phyloP scores from a whole-genome alignment of 2,888 invertebrate genomes.

The Dysmachus trigonus region DNA sequence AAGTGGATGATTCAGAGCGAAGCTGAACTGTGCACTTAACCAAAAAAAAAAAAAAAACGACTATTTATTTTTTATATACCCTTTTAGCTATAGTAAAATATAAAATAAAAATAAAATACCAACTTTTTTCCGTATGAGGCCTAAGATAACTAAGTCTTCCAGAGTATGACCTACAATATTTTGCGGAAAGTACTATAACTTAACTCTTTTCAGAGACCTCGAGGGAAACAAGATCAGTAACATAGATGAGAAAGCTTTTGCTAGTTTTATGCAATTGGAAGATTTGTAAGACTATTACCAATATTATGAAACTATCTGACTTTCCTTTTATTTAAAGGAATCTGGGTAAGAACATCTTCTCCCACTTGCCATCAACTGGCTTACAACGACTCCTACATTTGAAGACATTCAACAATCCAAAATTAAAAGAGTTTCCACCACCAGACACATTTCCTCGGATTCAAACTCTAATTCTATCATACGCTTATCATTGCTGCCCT shows the following conservation, averaged over 20 bases:
- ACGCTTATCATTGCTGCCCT: slow-evolving; percentile 96
- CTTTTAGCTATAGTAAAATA: no score
- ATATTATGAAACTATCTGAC: not conserved
- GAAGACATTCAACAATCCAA: slow-evolving; percentile 92
- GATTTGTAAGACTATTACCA: slow-evolving; percentile 76
- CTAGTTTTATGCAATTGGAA: slow-evolving; percentile 78
- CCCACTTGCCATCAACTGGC: slow-evolving; percentile 82
- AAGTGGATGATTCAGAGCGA: no score
- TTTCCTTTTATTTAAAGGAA: slow-evolving; percentile 70
- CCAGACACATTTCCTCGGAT: slow-evolving; percentile 88
- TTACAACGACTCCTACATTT: slow-evolving; percentile 82
- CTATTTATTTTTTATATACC: no score
- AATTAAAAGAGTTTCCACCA: slow-evolving; percentile 85
- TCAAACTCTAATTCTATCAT: slow-evolving; percentile 83
- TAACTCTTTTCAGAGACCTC: slow-evolving; percentile 75
- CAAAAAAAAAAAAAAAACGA: no score
- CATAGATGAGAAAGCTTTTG: slow-evolving; percentile 87
- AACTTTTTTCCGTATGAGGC: no score
- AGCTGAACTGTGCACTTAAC: no score
- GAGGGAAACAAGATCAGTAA: slow-evolving; percentile 85
- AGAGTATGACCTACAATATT: not conserved
- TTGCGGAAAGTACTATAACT: not conserved
- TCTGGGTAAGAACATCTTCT: slow-evolving; percentile 88
- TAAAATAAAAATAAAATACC: no score
- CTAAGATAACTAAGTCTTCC: not conserved